Evolutionary conservation across 2,113 vertebrate species (phyloP).

Genomic region (Sapayoa aenigma): DNA sequence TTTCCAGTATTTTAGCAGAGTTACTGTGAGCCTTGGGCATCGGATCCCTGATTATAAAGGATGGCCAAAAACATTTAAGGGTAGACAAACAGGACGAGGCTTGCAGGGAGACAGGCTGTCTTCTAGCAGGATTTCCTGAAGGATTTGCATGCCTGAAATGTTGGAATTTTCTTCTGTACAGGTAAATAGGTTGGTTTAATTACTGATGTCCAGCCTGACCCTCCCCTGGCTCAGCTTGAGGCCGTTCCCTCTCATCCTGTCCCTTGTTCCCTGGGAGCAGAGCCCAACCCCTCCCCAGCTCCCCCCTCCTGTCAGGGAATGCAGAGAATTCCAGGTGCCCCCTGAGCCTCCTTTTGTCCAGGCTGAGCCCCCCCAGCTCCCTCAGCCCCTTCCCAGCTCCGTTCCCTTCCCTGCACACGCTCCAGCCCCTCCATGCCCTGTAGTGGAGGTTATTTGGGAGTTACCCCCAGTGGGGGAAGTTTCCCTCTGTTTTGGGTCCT

Average conservation of each 20-base stretch:
- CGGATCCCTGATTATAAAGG: background rate
- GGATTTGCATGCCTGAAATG: background rate
- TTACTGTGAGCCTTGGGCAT: background rate
- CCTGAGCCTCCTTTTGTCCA: background rate
- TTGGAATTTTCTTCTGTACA: background rate
- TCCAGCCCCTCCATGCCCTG: background rate
- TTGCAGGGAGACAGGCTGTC: background rate
- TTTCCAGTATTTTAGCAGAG: background rate
- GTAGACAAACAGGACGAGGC: background rate
- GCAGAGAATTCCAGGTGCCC: background rate
- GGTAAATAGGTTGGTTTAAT: background rate
- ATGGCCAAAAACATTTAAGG: background rate
- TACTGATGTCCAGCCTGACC: background rate
- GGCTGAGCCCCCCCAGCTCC: background rate
- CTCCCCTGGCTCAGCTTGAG: background rate
- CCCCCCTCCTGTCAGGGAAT: background rate
- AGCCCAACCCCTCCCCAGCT: rapidly evolving
- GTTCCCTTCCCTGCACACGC: rapidly evolving
- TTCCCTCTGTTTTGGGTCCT: background rate
- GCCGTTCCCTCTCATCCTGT: background rate
- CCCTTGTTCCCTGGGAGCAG: background rate
- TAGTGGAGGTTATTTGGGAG: background rate
- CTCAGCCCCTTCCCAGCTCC: rapidly evolving
- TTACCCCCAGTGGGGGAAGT: background rate
- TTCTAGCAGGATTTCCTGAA: background rate